Conservation (phyloP, 2,797 vertebrate genomes). For the Silurus aristotelis region DNA sequence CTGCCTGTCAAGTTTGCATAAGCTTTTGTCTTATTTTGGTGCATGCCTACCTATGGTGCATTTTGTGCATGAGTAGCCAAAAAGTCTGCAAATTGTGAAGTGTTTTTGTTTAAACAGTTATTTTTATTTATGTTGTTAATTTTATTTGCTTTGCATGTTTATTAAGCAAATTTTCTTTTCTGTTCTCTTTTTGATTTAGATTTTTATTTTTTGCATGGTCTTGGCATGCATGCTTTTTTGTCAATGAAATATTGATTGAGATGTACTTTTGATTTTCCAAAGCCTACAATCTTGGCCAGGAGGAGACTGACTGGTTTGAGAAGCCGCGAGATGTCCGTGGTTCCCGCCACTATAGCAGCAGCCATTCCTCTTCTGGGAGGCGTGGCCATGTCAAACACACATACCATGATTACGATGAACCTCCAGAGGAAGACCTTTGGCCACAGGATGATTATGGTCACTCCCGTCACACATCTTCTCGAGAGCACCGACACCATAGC, state of each 20-base stretch:
- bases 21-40: slow-evolving; percentile 69
- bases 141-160: slow-evolving; percentile 35
- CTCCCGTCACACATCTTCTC: slow-evolving; percentile 74
- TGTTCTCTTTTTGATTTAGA: slow-evolving; percentile 61
- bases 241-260: slow-evolving; percentile 84
- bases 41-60: slow-evolving; percentile 61
- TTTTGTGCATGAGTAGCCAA: slow-evolving; percentile 41
- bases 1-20: slow-evolving; percentile 72
- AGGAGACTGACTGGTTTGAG: slow-evolving; percentile 99
- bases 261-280: slow-evolving; percentile 98
- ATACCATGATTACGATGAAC: slow-evolving; percentile 95
- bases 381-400: slow-evolving; percentile 90
- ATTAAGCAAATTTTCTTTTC: slow-evolving; percentile 62
- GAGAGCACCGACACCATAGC: slow-evolving; percentile 89
- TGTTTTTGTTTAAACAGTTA: background rate
- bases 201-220: slow-evolving; percentile 81
- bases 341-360: slow-evolving; percentile 86
- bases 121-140: background rate
- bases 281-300: slow-evolving; percentile 99
- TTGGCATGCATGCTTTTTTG: slow-evolving; percentile 78
- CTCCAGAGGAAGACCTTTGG: slow-evolving; percentile 91
- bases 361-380: slow-evolving; percentile 88
- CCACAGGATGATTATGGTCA: slow-evolving; percentile 89
- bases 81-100: slow-evolving; percentile 7
- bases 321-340: slow-evolving; percentile 90